phyloP scores from a whole-genome alignment of 2,888 invertebrate species.

The Germaria angustata region DNA sequence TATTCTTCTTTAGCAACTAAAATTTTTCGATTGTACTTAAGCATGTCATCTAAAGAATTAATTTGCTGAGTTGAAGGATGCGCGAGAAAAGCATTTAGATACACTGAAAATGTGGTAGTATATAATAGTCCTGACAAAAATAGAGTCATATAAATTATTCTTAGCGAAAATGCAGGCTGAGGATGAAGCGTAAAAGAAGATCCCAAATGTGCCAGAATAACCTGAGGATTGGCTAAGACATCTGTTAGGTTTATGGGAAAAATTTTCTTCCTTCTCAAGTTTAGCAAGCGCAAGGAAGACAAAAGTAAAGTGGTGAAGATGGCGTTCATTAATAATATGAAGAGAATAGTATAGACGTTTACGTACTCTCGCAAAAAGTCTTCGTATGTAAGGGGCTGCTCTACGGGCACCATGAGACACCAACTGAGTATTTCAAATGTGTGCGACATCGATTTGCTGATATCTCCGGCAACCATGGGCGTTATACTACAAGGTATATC shows the following conservation, averaged over 20 bases:
- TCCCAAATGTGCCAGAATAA: conserved; percentile 64
- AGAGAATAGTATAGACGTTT: neutral
- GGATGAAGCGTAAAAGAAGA: conserved; percentile 57
- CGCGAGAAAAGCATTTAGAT: conserved; percentile 67
- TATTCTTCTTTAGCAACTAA: conserved; percentile 30
- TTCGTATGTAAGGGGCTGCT: conserved; percentile 50
- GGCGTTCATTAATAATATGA: conserved; percentile 37
- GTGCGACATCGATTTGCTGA: conserved; percentile 40
- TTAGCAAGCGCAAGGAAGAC: neutral
- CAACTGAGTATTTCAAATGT: conserved; percentile 51
- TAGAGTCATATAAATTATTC: conserved; percentile 63
- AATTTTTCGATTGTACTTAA: conserved; percentile 39
- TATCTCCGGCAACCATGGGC: conserved; percentile 25
- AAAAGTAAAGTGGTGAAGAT: conserved; percentile 40
- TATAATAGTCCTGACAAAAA: conserved; percentile 66
- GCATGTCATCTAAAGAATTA: conserved; percentile 58
- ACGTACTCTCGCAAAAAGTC: conserved; percentile 39
- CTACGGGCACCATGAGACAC: conserved; percentile 65
- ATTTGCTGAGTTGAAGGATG: conserved; percentile 60
- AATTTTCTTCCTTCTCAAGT: neutral
- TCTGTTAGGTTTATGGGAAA: conserved; percentile 17
- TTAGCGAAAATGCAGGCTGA: conserved; percentile 6
- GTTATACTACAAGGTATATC: conserved; percentile 60
- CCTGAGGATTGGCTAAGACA: conserved; percentile 63
- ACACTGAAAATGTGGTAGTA: conserved; percentile 66